Conservation (phyloP, 2,797 vertebrate genomes). For the Muscicapa striata region DNA sequence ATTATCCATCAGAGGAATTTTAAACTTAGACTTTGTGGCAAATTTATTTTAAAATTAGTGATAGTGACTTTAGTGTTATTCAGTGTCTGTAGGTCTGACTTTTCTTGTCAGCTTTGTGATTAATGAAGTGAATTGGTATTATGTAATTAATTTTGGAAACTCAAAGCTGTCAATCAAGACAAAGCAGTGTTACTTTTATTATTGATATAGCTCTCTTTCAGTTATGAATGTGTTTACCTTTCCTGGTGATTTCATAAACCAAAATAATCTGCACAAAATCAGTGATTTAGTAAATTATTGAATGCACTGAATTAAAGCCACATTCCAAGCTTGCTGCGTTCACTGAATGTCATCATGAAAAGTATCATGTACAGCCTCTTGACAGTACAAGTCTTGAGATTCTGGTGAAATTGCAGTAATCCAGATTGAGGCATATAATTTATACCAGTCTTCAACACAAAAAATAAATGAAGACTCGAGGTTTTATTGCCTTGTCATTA, state of each 20-base stretch:
- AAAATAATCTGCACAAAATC: neutral
- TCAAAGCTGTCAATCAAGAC: neutral
- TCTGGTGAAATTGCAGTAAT: neutral
- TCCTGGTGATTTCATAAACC: neutral
- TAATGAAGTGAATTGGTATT: neutral
- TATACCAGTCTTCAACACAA: neutral
- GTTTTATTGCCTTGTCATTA: neutral
- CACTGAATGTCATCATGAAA: neutral
- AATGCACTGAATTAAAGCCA: neutral
- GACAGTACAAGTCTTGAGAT: neutral
- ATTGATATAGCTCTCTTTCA: neutral
- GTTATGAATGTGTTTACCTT: neutral
- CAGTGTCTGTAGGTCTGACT: neutral
- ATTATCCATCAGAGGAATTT: neutral
- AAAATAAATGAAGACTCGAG: neutral
- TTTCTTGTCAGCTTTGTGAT: neutral
- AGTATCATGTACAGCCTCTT: neutral
- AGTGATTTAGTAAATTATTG: neutral
- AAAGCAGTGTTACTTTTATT: neutral
- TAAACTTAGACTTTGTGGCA: neutral
- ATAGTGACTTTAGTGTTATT: neutral
- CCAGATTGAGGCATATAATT: neutral
- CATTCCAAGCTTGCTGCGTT: neutral
- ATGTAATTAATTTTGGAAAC: neutral
- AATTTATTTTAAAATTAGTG: neutral